These are phyloP conservation scores for Neoitamus cyanurus DNA, from an alignment of 2,888 invertebrate genomes.

Conservation along the genomic window DNA sequence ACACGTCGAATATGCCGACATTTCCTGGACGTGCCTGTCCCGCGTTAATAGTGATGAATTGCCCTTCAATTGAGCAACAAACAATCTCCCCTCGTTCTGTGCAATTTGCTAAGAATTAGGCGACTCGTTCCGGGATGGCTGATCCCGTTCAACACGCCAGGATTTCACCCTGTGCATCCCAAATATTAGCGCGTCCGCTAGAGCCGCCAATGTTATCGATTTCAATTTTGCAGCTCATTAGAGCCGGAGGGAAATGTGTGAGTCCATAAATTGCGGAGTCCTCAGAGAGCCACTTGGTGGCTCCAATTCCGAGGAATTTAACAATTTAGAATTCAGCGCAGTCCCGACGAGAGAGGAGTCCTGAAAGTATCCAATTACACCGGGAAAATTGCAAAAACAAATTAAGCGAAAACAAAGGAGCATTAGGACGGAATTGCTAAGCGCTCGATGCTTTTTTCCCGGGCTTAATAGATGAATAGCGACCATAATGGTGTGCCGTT, in stretches of 20 bases:
- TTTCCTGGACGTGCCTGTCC: not conserved
- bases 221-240: constrained; percentile 1
- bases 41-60: not conserved
- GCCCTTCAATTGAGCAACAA: not conserved
- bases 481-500: constrained; percentile 29
- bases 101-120: not conserved
- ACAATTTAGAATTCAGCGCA: not conserved
- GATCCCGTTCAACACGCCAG: not conserved
- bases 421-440: constrained; percentile 39
- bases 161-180: not conserved
- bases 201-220: not conserved
- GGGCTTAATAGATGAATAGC: constrained; percentile 32
- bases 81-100: not conserved
- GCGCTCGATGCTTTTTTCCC: constrained; percentile 10
- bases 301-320: not conserved
- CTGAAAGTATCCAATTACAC: constrained; percentile 31
- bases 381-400: constrained; percentile 26
- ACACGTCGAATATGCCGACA: not conserved
- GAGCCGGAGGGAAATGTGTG: not conserved
- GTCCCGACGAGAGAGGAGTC: not conserved
- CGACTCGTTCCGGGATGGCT: not conserved
- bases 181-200: not conserved
- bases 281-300: not conserved
- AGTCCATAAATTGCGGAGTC: constrained; percentile 1
- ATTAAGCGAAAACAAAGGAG: constrained; percentile 34